Conservation (phyloP, 2,888 invertebrate species). For the Chrysolina haemoptera region DNA sequence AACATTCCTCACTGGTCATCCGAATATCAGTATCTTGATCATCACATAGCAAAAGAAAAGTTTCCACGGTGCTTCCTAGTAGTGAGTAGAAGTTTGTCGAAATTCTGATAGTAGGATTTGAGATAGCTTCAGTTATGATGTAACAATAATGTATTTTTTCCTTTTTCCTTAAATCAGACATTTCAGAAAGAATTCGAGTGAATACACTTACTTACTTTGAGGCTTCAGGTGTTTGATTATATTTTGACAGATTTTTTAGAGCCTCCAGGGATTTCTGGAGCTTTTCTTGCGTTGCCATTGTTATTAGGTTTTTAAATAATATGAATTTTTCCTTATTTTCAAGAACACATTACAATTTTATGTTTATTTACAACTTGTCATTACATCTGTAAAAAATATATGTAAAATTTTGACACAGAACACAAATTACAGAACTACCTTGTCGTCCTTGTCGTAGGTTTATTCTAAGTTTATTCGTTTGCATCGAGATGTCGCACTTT, state of each 20-base stretch:
- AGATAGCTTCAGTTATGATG: conserved; percentile 81
- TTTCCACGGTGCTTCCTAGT: conserved; percentile 80
- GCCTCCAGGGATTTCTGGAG: conserved; percentile 67
- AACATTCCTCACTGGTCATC: conserved; percentile 86
- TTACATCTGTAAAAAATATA: not conserved
- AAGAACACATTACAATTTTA: not conserved
- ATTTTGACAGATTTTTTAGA: conserved; percentile 58
- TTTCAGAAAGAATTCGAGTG: conserved; percentile 12
- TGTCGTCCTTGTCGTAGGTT: too few species aligned
- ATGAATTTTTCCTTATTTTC: not conserved
- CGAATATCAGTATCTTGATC: conserved; percentile 85
- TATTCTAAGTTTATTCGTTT: too few species aligned
- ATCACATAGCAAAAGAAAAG: conserved; percentile 80
- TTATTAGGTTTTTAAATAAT: not conserved
- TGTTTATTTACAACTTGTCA: not conserved
- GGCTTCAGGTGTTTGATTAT: conserved; percentile 54
- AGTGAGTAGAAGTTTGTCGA: conserved; percentile 77
- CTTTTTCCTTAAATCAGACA: conserved; percentile 75
- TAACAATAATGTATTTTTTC: conserved; percentile 83
- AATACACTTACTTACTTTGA: conserved; percentile 50
- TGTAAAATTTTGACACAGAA: not conserved
- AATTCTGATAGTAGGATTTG: conserved; percentile 75
- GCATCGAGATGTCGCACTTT: too few species aligned
- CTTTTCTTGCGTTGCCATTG: conserved; percentile 69
- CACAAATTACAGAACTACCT: not conserved